Evolutionary conservation across 1,140 invertebrate genomes (phyloP), one percentile per base, ranked within the genome.

Genomic region (Trichoplusia ni): DNA sequence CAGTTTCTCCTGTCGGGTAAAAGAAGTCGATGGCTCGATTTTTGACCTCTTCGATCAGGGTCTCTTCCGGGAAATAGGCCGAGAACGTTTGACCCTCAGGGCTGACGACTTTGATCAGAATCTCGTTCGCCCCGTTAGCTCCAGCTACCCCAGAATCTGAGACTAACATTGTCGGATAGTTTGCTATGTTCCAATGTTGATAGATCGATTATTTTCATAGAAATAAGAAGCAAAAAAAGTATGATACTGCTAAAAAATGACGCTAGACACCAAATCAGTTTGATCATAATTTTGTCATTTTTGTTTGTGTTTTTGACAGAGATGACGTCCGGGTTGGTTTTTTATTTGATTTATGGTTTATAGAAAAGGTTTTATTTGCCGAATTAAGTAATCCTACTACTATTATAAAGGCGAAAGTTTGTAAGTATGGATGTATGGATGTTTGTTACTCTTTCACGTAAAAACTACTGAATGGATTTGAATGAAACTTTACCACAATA

Each of bases 11-110:
- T 11, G 73, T 78, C 0, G 84, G 82, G 58, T 89, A 90, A 64
- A 90, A 90, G 67, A 59, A 81, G 18, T 86, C 82, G n/a, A 87
- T 77, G 0, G 86, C 77, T 0, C 78, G 65, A 16, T 85, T 87
- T 46, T 88, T 88, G 0, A 90, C 72, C 42, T 87, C 84, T 38
- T 90, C 87, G 1, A 90, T 76, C 0, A 89, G 66, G 0, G 82
- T 87, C 5, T 89, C 81, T 56, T 86, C 86, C n/a, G 79, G 4
- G 47, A 87, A 87, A 29, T 71, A 81, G 0, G 78, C 72, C 0
- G 75, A 69, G 38, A 83, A 85, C 0, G 77, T 77, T 13, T 77
- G 77, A 0, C 87, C 87, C 14, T 90, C 86, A 0, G 86, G 83
- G 37, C 86, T 84, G 0, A 90, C 69, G 1, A 90, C 51, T 73